Evolutionary conservation across 2,113 vertebrate species (phyloP).

Genomic region (Electrona antarctica): DNA sequence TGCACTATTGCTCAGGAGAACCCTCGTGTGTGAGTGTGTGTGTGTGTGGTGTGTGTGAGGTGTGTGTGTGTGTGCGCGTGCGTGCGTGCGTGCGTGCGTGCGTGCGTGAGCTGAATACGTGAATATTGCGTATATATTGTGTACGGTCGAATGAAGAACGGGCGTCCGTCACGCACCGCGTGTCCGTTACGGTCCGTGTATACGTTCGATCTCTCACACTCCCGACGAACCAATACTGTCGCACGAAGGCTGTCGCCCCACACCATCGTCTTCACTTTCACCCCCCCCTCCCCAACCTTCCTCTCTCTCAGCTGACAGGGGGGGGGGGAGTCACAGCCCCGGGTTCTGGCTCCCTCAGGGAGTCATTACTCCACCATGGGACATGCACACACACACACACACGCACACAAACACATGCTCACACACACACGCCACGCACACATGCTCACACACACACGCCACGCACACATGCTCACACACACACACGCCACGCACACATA

Average conservation of each 20-base stretch:
- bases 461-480: too few relatives aligned
- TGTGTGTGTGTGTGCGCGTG: constrained; percentile 31
- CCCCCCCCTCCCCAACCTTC: constrained; percentile 36
- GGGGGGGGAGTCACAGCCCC: constrained; percentile 57
- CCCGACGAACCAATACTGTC: constrained; percentile 77
- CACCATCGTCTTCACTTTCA: constrained; percentile 29
- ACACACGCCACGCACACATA: too few relatives aligned
- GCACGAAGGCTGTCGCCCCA: constrained; percentile 74
- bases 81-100: constrained; percentile 28
- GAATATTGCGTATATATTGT: too few relatives aligned
- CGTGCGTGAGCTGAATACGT: too few relatives aligned
- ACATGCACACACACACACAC: constrained; percentile 37
- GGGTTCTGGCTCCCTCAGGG: constrained; percentile 67
- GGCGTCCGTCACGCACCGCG: too few relatives aligned
- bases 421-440: constrained; percentile 32
- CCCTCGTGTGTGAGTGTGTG: constrained; percentile 17
- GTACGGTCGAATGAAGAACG: too few relatives aligned
- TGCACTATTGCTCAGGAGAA: background rate
- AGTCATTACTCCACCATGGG: constrained; percentile 72
- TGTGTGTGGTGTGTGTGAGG: constrained; percentile 37
- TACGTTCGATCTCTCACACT: constrained; percentile 29
- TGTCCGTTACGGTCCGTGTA: too few relatives aligned
- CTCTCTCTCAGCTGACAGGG: constrained; percentile 35
- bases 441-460: too few relatives aligned
- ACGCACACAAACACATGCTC: constrained; percentile 15